Conservation (phyloP, 53 echinoderm and acorn worm species). For the Apostichopus leukothele region DNA sequence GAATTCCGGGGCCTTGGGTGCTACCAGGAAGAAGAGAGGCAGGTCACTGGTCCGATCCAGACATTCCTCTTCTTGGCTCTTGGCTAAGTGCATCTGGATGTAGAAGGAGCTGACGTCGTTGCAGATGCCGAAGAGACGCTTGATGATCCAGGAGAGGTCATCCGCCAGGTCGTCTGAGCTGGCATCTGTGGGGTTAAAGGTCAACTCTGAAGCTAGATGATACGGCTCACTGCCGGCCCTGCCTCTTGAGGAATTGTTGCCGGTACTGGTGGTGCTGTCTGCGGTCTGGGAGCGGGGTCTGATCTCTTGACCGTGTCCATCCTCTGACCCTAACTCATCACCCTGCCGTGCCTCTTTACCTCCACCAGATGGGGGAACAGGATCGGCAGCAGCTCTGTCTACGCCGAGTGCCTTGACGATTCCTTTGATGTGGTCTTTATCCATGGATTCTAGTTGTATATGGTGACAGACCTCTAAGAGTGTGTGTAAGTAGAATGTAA, state of each 20-base stretch:
- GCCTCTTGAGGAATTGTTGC: slow-evolving; percentile 41
- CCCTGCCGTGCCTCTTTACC: slow-evolving; percentile 38
- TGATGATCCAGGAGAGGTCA: slow-evolving; percentile 80
- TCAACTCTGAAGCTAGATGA: slow-evolving; percentile 80
- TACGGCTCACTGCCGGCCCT: slow-evolving; percentile 51
- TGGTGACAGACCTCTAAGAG: slow-evolving; percentile 95
- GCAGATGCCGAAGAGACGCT: slow-evolving; percentile 90
- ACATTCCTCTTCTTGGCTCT: slow-evolving; percentile 48
- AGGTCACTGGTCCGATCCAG: slow-evolving; percentile 64
- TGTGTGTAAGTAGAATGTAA: slow-evolving; percentile 97
- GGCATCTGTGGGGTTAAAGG: slow-evolving; percentile 61
- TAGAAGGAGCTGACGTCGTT: slow-evolving; percentile 88
- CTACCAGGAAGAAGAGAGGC: slow-evolving; percentile 93
- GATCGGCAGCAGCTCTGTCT: slow-evolving; percentile 13
- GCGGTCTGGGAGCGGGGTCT: slow-evolving; percentile 50
- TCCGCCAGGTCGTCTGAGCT: slow-evolving; percentile 11
- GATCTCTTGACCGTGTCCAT: not conserved
- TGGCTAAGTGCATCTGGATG: slow-evolving; percentile 83
- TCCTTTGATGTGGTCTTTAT: slow-evolving; percentile 66
- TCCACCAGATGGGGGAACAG: slow-evolving; percentile 18
- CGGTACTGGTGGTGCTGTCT: slow-evolving; percentile 40
- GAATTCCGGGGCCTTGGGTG: slow-evolving; percentile 77
- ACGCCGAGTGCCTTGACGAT: slow-evolving; percentile 55
- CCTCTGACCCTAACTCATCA: not conserved
- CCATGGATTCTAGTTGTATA: slow-evolving; percentile 69